Conservation (phyloP, 1,140 invertebrate genomes). For the Meloidogyne floridensis region DNA sequence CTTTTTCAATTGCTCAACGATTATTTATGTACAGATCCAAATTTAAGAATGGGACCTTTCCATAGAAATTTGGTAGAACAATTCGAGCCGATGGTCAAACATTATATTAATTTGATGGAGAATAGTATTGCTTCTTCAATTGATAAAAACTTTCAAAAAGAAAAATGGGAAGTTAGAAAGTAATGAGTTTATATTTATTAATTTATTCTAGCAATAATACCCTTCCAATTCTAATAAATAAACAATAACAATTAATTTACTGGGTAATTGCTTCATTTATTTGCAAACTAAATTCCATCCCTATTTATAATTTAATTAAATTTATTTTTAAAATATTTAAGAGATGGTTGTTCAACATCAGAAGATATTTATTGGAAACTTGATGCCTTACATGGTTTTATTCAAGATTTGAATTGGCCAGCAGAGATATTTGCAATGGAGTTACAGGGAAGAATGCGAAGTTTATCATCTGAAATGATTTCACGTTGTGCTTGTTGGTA, state of each 20-base stretch:
- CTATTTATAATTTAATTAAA: too few species aligned
- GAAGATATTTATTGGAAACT: slow-evolving; percentile 99
- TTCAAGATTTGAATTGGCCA: slow-evolving; percentile 96
- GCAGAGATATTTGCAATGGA: slow-evolving; percentile 95
- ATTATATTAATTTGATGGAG: slow-evolving; percentile 99
- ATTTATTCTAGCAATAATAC: too few species aligned
- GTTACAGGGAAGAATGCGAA: slow-evolving; percentile 90
- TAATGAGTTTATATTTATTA: slow-evolving; percentile 66
- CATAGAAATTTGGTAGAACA: slow-evolving; percentile 94
- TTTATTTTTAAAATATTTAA: slow-evolving; percentile 33
- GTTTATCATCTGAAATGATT: slow-evolving; percentile 99
- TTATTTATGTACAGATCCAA: slow-evolving; percentile 92
- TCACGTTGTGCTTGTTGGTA: slow-evolving; percentile 93
- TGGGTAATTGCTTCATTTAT: too few species aligned
- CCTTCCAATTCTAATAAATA: too few species aligned
- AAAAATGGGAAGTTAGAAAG: slow-evolving; percentile 97
- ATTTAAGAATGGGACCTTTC: slow-evolving; percentile 91
- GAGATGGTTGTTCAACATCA: slow-evolving; percentile 93
- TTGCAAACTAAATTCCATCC: too few species aligned
- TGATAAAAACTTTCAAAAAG: slow-evolving; percentile 97
- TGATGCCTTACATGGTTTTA: slow-evolving; percentile 95
- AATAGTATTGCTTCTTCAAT: slow-evolving; percentile 97
- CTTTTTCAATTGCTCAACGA: slow-evolving; percentile 98
- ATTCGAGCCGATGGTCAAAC: slow-evolving; percentile 92
- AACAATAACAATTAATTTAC: too few species aligned